Conservation (phyloP, 2,113 vertebrate genomes). For the Fukomys damarensis region DNA sequence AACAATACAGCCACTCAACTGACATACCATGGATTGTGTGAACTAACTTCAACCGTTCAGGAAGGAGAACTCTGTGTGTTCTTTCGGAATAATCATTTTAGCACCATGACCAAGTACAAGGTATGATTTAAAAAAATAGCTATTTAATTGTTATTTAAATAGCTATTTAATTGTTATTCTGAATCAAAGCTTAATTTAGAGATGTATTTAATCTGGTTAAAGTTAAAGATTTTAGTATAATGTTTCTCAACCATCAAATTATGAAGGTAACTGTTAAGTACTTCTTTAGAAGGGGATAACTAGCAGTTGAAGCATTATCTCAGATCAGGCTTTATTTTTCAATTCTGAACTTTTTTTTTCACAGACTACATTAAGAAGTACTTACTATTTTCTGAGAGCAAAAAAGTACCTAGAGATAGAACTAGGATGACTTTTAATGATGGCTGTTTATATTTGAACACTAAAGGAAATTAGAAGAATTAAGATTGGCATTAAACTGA, state of each 20-base stretch:
- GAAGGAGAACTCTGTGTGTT: conserved; percentile 99
- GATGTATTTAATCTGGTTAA: conserved; percentile 57
- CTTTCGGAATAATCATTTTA: conserved; percentile 99
- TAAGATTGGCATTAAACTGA: not conserved
- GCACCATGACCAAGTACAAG: conserved; percentile 99
- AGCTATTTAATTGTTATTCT: conserved; percentile 54
- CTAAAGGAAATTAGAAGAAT: conserved; percentile 34
- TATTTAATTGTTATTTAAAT: conserved; percentile 54
- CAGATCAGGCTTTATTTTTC: conserved; percentile 31
- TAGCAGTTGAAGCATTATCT: conserved; percentile 48
- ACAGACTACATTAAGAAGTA: conserved; percentile 27
- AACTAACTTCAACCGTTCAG: conserved; percentile 97
- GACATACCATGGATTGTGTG: conserved; percentile 98
- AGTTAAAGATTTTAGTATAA: not conserved
- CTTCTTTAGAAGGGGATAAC: not conserved
- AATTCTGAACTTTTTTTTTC: conserved; percentile 38
- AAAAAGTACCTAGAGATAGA: not conserved
- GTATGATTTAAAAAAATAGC: conserved; percentile 83
- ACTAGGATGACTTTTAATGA: not conserved
- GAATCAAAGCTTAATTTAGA: conserved; percentile 60
- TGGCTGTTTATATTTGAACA: not conserved
- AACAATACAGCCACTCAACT: conserved; percentile 97
- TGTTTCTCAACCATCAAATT: conserved; percentile 54
- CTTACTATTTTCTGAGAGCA: not conserved
- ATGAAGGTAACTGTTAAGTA: conserved; percentile 57